Percentiles rank a stretch among this genome's conserved stretches.
Evolutionary conservation across 2,797 vertebrate genomes (phyloP).

Genomic region (Scleropages formosus): DNA sequence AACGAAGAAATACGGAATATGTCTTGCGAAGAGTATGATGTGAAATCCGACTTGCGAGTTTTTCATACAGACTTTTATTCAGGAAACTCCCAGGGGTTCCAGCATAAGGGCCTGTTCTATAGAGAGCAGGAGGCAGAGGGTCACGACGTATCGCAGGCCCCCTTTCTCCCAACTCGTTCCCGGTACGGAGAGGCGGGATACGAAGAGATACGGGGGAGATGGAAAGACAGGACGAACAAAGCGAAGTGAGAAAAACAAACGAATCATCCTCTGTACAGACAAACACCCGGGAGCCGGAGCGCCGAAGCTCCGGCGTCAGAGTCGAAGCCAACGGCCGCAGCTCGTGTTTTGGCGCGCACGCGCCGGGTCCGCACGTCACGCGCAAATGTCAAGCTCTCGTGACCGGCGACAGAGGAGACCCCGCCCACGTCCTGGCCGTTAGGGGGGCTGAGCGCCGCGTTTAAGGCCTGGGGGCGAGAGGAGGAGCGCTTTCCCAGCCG

Average conservation of each 20-base stretch:
- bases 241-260: not conserved
- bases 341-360: slow-evolving; percentile 67
- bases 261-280: slow-evolving; percentile 26
- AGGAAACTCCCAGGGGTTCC: no score
- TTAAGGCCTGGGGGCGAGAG: slow-evolving; percentile 74
- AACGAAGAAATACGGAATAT: no score
- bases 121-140: no score
- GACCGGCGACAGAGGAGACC: slow-evolving; percentile 78
- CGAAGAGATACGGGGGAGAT: not conserved
- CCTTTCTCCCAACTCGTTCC: no score
- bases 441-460: slow-evolving; percentile 69
- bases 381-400: slow-evolving; percentile 71
- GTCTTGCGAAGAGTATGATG: no score
- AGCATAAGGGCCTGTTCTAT: no score
- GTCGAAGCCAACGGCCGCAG: slow-evolving; percentile 76
- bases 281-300: slow-evolving; percentile 28
- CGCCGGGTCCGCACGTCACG: slow-evolving; percentile 60
- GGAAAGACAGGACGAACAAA: not conserved
- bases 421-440: slow-evolving; percentile 56
- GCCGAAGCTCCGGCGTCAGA: slow-evolving; percentile 24
- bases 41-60: no score
- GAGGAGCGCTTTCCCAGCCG: slow-evolving; percentile 69
- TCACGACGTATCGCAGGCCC: no score
- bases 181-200: no score
- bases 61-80: no score